Evolutionary conservation across 2,888 invertebrate genomes (phyloP).

Genomic region (Cantharis lateralis): DNA sequence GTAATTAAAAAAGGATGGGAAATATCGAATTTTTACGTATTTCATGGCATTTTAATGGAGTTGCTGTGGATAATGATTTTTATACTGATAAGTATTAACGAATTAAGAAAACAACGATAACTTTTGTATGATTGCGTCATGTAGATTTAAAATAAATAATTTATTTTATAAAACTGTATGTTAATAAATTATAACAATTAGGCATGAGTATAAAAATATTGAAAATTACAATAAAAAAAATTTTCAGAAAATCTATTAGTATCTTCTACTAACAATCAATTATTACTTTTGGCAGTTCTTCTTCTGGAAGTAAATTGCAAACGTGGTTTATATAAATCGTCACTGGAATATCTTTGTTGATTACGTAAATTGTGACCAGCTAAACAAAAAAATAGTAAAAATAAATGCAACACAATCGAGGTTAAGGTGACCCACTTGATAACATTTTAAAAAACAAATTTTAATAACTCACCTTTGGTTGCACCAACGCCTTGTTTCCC

Average conservation of each 20-base stretch:
- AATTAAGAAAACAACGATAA: slow-evolving; percentile 47
- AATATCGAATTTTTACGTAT: slow-evolving; percentile 70
- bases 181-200: slow-evolving; percentile 15
- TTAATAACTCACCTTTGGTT: background rate
- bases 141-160: slow-evolving; percentile 1
- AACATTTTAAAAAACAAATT: background rate
- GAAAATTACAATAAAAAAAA: background rate
- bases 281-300: slow-evolving; percentile 10
- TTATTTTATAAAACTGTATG: slow-evolving; percentile 7
- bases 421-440: background rate
- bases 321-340: slow-evolving; percentile 74
- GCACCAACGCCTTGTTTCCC: background rate
- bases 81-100: slow-evolving; percentile 42
- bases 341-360: slow-evolving; percentile 69
- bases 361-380: slow-evolving; percentile 22
- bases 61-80: slow-evolving; percentile 61
- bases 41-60: slow-evolving; percentile 72
- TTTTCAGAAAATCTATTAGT: background rate
- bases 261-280: background rate
- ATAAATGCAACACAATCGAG: background rate
- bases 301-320: slow-evolving; percentile 57
- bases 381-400: slow-evolving; percentile 21
- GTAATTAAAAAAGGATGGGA: slow-evolving; percentile 77
- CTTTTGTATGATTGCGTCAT: background rate
- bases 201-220: slow-evolving; percentile 22